phyloP scores from a whole-genome alignment of 2,113 vertebrate species.

The Probosciger aterrimus region DNA sequence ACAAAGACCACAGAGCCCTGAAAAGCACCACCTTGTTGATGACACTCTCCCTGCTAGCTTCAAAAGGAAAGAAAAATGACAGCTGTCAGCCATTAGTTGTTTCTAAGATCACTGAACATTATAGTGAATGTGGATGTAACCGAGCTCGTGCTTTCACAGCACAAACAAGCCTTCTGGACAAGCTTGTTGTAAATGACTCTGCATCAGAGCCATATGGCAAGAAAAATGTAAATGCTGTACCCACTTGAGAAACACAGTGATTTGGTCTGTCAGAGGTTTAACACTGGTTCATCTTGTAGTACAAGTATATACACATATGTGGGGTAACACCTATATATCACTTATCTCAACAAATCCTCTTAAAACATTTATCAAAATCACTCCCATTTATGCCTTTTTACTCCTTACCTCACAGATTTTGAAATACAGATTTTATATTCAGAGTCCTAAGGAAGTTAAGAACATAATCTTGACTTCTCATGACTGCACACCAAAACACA shows the following conservation, averaged over 20 bases:
- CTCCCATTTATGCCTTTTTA: neutral
- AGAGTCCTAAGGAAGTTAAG: neutral
- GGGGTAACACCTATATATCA: neutral
- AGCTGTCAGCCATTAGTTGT: neutral
- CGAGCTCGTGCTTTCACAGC: neutral
- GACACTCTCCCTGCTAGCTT: neutral
- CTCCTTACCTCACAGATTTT: neutral
- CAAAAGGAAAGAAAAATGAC: neutral
- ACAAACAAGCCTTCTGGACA: neutral
- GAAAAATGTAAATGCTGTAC: neutral
- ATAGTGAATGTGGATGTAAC: neutral
- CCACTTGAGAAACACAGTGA: neutral
- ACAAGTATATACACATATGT: neutral
- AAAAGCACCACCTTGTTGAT: neutral
- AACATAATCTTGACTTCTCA: neutral
- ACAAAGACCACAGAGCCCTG: neutral
- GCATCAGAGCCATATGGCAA: neutral
- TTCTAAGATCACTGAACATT: neutral
- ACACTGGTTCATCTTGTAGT: neutral
- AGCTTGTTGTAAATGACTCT: neutral
- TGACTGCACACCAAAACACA: neutral
- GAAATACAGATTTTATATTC: neutral
- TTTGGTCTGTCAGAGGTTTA: neutral
- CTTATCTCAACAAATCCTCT: slow-evolving; percentile 25
- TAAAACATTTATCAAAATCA: neutral